Conservation (phyloP, 2,113 vertebrate species). For the Cryptotis parvus region DNA sequence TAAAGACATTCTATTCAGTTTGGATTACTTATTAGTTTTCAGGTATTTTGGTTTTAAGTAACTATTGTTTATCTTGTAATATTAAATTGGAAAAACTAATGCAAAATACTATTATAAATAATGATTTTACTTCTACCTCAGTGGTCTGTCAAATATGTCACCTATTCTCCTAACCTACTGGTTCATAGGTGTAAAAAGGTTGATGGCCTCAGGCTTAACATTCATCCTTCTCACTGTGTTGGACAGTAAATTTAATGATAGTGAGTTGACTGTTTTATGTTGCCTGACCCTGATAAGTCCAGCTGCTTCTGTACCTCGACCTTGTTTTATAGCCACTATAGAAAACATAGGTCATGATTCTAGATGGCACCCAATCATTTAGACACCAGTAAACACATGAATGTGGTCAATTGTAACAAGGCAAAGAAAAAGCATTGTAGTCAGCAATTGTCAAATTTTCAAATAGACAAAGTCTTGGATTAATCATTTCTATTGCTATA, state of each 20-base stretch:
- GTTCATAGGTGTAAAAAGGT: too few species aligned
- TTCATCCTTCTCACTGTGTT: not conserved
- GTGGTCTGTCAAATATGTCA: too few species aligned
- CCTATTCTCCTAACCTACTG: too few species aligned
- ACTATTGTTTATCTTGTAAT: too few species aligned
- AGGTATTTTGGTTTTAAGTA: too few species aligned
- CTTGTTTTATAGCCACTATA: slow-evolving; percentile 4
- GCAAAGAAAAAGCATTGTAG: slow-evolving; percentile 22
- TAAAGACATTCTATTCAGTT: too few species aligned
- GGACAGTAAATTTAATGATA: not conserved
- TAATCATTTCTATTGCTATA: slow-evolving; percentile 41
- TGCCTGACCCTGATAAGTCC: not conserved
- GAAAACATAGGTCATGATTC: not conserved
- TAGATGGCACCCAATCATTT: not conserved
- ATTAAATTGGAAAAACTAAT: too few species aligned
- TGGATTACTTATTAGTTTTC: too few species aligned
- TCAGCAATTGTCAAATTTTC: slow-evolving; percentile 13
- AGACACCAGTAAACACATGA: not conserved
- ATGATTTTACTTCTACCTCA: too few species aligned
- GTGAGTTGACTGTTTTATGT: not conserved
- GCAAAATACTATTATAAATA: too few species aligned
- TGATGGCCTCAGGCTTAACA: not conserved
- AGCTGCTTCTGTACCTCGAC: not conserved
- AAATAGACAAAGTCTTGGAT: not conserved
- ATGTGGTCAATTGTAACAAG: not conserved